A percentile compares a stretch with the other conserved stretches of the same genome.
phyloP scores from a whole-genome alignment of 2,113 vertebrate genomes.

The Felis chaus region DNA sequence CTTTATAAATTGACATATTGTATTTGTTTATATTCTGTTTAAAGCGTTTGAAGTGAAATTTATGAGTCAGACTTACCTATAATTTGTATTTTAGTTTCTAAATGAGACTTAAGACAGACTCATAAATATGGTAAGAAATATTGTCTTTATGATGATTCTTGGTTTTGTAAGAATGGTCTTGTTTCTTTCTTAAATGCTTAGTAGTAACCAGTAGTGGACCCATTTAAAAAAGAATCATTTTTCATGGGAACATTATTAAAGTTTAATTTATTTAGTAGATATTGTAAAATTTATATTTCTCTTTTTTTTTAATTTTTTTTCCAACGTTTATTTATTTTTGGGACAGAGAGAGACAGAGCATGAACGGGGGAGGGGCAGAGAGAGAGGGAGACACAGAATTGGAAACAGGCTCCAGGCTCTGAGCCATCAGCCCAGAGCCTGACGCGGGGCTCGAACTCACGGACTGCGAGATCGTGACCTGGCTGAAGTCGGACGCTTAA shows the following conservation, averaged over 20 bases:
- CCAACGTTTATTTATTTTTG: no score
- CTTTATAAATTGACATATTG: background rate
- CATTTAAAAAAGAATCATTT: background rate
- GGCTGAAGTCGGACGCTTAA: no score
- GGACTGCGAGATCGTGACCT: no score
- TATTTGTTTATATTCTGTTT: background rate
- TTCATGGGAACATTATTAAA: background rate
- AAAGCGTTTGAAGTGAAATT: background rate
- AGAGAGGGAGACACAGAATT: no score
- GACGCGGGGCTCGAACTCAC: no score
- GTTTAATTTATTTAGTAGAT: background rate
- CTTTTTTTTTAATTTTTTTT: no score
- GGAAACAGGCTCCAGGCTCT: no score
- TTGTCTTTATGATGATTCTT: background rate
- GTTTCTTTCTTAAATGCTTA: background rate
- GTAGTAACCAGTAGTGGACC: background rate
- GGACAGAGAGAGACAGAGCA: no score
- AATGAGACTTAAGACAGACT: background rate
- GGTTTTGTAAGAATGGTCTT: background rate
- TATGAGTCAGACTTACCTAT: background rate
- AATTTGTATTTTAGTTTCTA: background rate
- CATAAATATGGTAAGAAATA: background rate
- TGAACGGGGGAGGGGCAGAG: no score
- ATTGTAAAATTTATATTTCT: background rate
- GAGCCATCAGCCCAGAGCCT: no score